Percentiles rank a stretch among this genome's conserved stretches.
Conservation (phyloP, 2,797 vertebrate genomes). For the Spea hammondii region DNA sequence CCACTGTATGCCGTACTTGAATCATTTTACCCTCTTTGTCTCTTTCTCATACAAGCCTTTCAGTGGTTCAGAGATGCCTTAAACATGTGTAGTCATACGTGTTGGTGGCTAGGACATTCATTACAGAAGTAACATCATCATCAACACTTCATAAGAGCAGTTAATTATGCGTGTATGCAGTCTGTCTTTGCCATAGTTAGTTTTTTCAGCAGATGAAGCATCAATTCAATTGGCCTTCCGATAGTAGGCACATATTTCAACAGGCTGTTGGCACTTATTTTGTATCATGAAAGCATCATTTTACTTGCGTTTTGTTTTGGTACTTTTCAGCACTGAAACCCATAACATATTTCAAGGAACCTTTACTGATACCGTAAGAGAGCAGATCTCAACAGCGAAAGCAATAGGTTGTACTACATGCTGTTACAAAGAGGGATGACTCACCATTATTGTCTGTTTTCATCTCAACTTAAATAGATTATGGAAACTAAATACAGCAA, state of each 20-base stretch:
- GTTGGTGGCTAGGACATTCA: constrained; percentile 37
- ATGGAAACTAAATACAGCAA: too few species aligned
- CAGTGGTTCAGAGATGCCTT: not conserved
- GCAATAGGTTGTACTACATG: too few species aligned
- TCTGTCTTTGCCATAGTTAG: constrained; percentile 26
- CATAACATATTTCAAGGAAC: too few species aligned
- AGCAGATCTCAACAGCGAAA: too few species aligned
- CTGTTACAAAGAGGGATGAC: too few species aligned
- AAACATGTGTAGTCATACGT: constrained; percentile 38
- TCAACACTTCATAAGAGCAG: constrained; percentile 28
- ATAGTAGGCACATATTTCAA: constrained; percentile 14
- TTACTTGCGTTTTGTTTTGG: not conserved
- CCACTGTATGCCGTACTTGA: not conserved
- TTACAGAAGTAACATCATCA: constrained; percentile 17
- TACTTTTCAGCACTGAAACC: too few species aligned
- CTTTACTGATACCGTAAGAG: too few species aligned
- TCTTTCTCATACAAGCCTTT: not conserved
- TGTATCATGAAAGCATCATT: not conserved
- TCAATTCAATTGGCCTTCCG: constrained; percentile 11
- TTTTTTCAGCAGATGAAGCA: constrained; percentile 15
- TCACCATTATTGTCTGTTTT: too few species aligned
- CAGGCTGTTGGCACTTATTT: constrained; percentile 8
- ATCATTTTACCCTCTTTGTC: not conserved
- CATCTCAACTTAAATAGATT: too few species aligned
- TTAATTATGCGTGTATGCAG: constrained; percentile 22